Conservation (phyloP, 2,888 invertebrate genomes). For the Metopia argyrocephala region DNA sequence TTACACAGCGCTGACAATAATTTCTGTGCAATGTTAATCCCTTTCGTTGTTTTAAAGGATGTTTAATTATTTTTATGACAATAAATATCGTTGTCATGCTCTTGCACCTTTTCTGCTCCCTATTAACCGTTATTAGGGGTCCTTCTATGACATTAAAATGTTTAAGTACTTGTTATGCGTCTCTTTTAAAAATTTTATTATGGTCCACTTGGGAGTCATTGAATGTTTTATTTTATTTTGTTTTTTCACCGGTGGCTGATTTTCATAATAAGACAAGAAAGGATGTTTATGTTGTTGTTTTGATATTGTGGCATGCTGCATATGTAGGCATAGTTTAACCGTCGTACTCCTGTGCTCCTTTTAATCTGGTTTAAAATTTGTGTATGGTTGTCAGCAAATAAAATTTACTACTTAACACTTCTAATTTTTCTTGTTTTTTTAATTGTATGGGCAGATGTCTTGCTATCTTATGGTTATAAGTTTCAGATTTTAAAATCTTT, state of each 20-base stretch:
- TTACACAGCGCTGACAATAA: constrained; percentile 50
- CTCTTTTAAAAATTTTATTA: constrained; percentile 69
- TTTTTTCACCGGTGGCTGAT: constrained; percentile 51
- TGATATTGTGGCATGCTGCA: constrained; percentile 67
- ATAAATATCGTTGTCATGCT: constrained; percentile 48
- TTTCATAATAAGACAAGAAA: constrained; percentile 28
- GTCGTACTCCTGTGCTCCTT: constrained; percentile 32
- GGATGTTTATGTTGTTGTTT: constrained; percentile 15
- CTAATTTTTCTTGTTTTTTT: constrained; percentile 38
- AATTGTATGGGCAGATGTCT: constrained; percentile 68
- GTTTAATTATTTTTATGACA: constrained; percentile 47
- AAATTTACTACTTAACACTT: constrained; percentile 71
- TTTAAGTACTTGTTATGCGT: constrained; percentile 61
- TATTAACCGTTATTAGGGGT: constrained; percentile 57
- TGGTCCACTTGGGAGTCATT: constrained; percentile 73
- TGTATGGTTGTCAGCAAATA: constrained; percentile 74
- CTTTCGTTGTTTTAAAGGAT: constrained; percentile 30
- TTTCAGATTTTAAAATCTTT: no score
- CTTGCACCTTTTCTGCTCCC: constrained; percentile 73
- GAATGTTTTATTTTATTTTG: constrained; percentile 37
- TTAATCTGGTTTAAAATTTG: constrained; percentile 74
- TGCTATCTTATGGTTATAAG: neutral
- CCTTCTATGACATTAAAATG: neutral
- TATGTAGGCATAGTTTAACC: constrained; percentile 15
- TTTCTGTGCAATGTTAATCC: constrained; percentile 7